Evolutionary conservation across 2,888 invertebrate species (phyloP), one percentile per base, ranked within the genome.

Genomic region (Harpalus rubripes): DNA sequence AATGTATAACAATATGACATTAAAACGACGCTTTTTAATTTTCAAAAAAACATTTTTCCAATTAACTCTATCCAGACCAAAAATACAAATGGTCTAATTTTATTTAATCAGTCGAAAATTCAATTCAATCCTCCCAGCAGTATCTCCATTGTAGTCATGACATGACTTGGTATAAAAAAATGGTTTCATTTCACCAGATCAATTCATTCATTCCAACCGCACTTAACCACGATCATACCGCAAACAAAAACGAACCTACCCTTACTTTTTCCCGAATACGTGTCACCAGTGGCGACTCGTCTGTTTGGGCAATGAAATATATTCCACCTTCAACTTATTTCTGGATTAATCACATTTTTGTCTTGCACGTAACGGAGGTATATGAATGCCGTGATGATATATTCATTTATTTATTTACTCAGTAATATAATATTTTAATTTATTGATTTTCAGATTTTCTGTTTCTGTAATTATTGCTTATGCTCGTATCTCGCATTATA

Each of bases 181-280:
- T 32, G 32, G 26, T 68, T 68, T 68, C 68, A 68, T 39, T 68
- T 68, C 68, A 68, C 39, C 63, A 26, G 68, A 68, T 68, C 68
- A 68, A 68, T 68, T 68, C 68, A 68, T 68, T 39, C 68, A 68
- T 68, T 68, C 68, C 26, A 39, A 15, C 39, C 39, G 32, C 68
- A 68, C 68, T 68, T 68, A 68, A 39, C 68, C 39, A 39, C 68
- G 32, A 68, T 68, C 68, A 68, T 68, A 68, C 68, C 68, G n/a
- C 68, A 39, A 68, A 68, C 68, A 68, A 68, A 68, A 68, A 32
- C 68, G 68, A 26, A 68, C 39, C 68, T 39, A 68, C 26, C 68
- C 68, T 32, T 68, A 39, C 15, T 68, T 68, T 68, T 68, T 68
- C 68, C 7, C 10, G 22, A 63, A 52, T 52, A 32, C 32, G 44